Conservation (phyloP, 2,797 vertebrate genomes). For the Rhinella marina region DNA sequence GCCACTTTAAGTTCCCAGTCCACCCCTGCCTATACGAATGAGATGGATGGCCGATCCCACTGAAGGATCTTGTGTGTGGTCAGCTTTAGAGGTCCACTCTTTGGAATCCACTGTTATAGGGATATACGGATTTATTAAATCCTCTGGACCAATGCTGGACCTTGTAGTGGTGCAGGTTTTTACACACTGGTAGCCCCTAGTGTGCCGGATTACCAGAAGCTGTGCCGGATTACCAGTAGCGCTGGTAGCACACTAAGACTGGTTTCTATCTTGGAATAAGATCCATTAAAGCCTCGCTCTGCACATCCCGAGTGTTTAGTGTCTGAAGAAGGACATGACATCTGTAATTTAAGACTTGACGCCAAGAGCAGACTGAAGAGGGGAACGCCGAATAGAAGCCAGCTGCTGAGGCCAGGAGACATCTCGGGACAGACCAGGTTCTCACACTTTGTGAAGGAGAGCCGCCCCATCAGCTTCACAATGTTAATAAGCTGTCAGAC, state of each 20-base stretch:
- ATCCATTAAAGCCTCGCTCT: neutral
- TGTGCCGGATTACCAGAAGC: neutral
- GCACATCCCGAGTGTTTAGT: neutral
- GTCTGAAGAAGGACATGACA: neutral
- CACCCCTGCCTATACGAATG: too few relatives aligned
- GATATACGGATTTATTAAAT: too few relatives aligned
- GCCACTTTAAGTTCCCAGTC: too few relatives aligned
- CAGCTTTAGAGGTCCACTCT: too few relatives aligned
- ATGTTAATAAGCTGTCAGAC: constrained; percentile 50
- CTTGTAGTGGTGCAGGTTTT: too few relatives aligned
- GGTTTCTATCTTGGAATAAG: neutral
- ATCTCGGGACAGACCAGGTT: neutral
- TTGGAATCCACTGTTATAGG: too few relatives aligned
- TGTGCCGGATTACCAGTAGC: neutral
- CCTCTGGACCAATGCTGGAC: too few relatives aligned
- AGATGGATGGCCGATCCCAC: too few relatives aligned
- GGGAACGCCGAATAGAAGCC: constrained; percentile 1
- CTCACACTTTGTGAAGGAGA: neutral
- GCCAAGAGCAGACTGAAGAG: neutral
- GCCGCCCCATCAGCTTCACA: neutral
- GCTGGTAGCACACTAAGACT: neutral
- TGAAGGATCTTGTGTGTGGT: too few relatives aligned
- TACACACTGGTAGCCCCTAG: neutral
- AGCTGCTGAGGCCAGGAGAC: neutral
- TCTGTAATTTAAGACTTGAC: constrained; percentile 9